phyloP scores from a whole-genome alignment of 2,797 vertebrate genomes.

The Phataginus tetradactyla region DNA sequence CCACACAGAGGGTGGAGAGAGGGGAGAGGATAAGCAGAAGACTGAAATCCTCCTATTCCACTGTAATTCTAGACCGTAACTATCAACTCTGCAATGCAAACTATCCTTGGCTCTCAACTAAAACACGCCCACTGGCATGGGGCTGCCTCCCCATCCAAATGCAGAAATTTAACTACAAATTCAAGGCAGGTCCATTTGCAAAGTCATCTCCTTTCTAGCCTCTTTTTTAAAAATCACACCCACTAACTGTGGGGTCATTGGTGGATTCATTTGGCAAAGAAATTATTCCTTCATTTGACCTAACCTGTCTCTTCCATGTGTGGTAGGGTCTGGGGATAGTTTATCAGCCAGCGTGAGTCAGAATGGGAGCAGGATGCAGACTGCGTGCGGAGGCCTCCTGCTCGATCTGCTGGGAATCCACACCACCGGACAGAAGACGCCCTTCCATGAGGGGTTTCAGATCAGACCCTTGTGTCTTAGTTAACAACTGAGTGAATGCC shows the following conservation, averaged over 20 bases:
- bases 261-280: conserved; percentile 6
- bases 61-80: neutral
- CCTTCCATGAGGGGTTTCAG: conserved; percentile 20
- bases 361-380: neutral
- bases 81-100: neutral
- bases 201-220: conserved; percentile 39
- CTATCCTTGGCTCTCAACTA: neutral
- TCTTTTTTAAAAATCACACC: neutral
- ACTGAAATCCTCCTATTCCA: neutral
- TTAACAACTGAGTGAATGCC: conserved; percentile 53
- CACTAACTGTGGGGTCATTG: neutral
- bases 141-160: neutral
- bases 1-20: neutral
- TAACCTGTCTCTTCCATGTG: neutral
- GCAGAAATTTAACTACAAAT: neutral
- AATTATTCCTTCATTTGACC: neutral
- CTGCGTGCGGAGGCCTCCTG: neutral
- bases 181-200: neutral
- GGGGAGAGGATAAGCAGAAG: neutral
- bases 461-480: neutral
- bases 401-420: neutral
- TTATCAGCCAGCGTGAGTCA: neutral
- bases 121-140: neutral
- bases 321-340: neutral
- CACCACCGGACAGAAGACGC: neutral